Conservation (phyloP, 2,797 vertebrate genomes). For the Lagocephalus sceleratus region DNA sequence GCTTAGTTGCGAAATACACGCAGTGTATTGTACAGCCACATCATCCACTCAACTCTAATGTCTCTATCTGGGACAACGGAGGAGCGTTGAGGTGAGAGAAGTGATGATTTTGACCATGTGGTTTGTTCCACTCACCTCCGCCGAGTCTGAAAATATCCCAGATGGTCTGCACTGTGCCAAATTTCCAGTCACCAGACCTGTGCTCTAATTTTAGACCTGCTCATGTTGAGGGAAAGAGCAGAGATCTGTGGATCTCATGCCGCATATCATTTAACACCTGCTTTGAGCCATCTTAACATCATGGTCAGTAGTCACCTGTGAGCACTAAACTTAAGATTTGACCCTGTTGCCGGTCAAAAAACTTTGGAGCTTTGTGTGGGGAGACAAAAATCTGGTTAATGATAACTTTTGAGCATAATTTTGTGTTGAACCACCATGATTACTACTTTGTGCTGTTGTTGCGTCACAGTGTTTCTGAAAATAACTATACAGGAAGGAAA, state of each 20-base stretch:
- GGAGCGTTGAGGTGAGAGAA: constrained; percentile 45
- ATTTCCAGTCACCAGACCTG: constrained; percentile 63
- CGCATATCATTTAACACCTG: not conserved
- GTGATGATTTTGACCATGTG: constrained; percentile 48
- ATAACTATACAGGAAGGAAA: constrained; percentile 26
- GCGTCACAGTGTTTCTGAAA: constrained; percentile 44
- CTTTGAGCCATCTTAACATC: no score
- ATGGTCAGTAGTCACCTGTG: no score
- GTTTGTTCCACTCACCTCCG: constrained; percentile 43
- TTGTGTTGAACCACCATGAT: constrained; percentile 44
- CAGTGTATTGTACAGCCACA: constrained; percentile 44
- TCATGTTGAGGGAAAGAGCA: constrained; percentile 13
- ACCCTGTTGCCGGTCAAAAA: constrained; percentile 18
- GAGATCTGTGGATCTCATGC: constrained; percentile 37
- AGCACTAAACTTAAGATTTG: constrained; percentile 31
- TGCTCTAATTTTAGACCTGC: constrained; percentile 65
- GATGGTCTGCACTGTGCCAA: constrained; percentile 36
- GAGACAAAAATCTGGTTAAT: constrained; percentile 56
- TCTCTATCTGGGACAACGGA: constrained; percentile 21
- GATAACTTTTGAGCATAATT: constrained; percentile 54
- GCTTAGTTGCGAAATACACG: constrained; percentile 6
- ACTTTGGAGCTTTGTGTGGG: constrained; percentile 31
- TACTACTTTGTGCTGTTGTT: constrained; percentile 25
- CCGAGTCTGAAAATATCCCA: constrained; percentile 63
- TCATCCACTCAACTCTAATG: constrained; percentile 35